Evolutionary conservation across 2,888 invertebrate species (phyloP).

Genomic region (Drosophila quinaria): DNA sequence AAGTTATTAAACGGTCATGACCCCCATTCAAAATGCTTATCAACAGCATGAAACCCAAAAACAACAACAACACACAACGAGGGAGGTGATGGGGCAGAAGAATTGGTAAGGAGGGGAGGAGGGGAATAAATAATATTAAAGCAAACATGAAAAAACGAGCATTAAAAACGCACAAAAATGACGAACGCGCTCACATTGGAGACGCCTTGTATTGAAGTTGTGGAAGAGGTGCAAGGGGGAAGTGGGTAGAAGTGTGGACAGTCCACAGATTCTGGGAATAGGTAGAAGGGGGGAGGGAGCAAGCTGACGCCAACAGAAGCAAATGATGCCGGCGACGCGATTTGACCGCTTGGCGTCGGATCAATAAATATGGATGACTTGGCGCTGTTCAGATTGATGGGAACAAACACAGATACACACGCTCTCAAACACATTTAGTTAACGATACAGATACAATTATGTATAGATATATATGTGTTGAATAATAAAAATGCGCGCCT

Average conservation of each 20-base stretch:
- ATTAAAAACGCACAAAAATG: slow-evolving; percentile 41
- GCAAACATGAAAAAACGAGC: slow-evolving; percentile 52
- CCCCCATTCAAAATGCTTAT: slow-evolving; percentile 81
- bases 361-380: slow-evolving; percentile 80
- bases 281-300: not conserved
- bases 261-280: not conserved
- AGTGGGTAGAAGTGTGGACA: not conserved
- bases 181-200: slow-evolving; percentile 44
- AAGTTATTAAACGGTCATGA: slow-evolving; percentile 83
- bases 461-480: slow-evolving; percentile 41
- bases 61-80: slow-evolving; percentile 35
- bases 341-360: slow-evolving; percentile 65
- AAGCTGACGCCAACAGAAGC: slow-evolving; percentile 50
- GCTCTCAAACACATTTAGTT: slow-evolving; percentile 11
- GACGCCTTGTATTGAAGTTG: slow-evolving; percentile 4
- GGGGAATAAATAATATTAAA: slow-evolving; percentile 36
- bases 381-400: slow-evolving; percentile 75
- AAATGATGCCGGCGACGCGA: slow-evolving; percentile 61
- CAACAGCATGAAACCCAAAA: slow-evolving; percentile 62
- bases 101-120: slow-evolving; percentile 5
- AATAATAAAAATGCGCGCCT: slow-evolving; percentile 78
- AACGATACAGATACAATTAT: slow-evolving; percentile 7
- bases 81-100: not conserved
- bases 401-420: slow-evolving; percentile 33
- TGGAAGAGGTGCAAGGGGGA: not conserved